Evolutionary conservation across 2,113 vertebrate genomes (phyloP).

Genomic region (Alouatta palliata): DNA sequence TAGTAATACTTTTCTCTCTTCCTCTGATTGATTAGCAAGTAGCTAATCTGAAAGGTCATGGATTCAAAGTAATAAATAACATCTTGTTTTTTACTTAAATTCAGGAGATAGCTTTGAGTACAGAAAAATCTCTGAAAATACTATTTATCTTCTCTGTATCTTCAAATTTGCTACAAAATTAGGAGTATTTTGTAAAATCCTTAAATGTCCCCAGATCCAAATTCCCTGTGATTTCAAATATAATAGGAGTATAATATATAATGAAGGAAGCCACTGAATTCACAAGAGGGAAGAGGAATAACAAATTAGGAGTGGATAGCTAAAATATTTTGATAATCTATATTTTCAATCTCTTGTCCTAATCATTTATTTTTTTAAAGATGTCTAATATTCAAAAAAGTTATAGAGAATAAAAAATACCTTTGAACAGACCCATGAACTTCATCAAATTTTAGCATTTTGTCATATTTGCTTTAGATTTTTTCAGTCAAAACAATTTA

Average conservation of each 20-base stretch:
- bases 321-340: conserved; percentile 3
- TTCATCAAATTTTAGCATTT: not conserved
- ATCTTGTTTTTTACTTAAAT: not conserved
- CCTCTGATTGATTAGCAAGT: not conserved
- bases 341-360: not conserved
- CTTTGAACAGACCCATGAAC: not conserved
- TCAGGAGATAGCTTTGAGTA: not conserved
- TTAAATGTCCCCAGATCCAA: not conserved
- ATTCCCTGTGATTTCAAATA: not conserved
- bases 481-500: not conserved
- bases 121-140: not conserved
- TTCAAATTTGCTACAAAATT: conserved; percentile 34
- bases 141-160: not conserved
- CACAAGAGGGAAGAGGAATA: not conserved
- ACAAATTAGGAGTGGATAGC: not conserved
- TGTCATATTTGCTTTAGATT: not conserved
- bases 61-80: not conserved
- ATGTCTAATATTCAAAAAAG: not conserved
- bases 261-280: not conserved
- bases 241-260: not conserved
- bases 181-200: not conserved
- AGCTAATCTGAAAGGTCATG: not conserved
- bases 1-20: not conserved
- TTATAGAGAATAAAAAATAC: not conserved
- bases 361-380: not conserved